phyloP scores from a whole-genome alignment of 2,113 vertebrate species.

The Sander vitreus region DNA sequence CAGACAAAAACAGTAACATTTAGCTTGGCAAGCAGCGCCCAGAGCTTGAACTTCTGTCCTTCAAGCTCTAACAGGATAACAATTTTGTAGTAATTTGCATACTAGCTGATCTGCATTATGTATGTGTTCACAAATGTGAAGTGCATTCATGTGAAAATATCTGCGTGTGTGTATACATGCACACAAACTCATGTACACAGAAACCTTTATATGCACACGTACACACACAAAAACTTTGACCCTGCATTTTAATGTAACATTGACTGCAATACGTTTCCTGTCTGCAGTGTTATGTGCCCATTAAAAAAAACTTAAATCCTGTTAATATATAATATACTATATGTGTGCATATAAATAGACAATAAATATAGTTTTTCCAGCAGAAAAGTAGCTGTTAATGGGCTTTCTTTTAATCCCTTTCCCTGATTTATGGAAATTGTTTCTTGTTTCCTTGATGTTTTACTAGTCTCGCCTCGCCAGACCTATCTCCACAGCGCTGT shows the following conservation, averaged over 20 bases:
- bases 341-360: not conserved
- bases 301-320: not conserved
- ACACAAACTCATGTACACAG: not conserved
- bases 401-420: not conserved
- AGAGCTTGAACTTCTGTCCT: slow-evolving; percentile 41
- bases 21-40: slow-evolving; percentile 27
- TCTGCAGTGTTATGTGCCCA: not conserved
- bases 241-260: slow-evolving; percentile 11
- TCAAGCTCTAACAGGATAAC: slow-evolving; percentile 55
- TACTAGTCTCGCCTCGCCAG: no score
- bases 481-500: no score
- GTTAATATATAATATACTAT: no score
- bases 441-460: not conserved
- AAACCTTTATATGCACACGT: not conserved
- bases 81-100: slow-evolving; percentile 38
- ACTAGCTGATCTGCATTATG: slow-evolving; percentile 45
- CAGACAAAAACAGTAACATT: slow-evolving; percentile 14
- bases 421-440: not conserved
- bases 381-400: not conserved
- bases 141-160: slow-evolving; percentile 28
- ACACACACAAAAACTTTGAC: not conserved
- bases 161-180: not conserved
- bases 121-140: slow-evolving; percentile 36
- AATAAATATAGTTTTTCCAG: not conserved
- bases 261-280: not conserved